These are phyloP conservation scores for Platerodrilus igneus DNA, from an alignment of 2,888 invertebrate species.

Conservation along the genomic window DNA sequence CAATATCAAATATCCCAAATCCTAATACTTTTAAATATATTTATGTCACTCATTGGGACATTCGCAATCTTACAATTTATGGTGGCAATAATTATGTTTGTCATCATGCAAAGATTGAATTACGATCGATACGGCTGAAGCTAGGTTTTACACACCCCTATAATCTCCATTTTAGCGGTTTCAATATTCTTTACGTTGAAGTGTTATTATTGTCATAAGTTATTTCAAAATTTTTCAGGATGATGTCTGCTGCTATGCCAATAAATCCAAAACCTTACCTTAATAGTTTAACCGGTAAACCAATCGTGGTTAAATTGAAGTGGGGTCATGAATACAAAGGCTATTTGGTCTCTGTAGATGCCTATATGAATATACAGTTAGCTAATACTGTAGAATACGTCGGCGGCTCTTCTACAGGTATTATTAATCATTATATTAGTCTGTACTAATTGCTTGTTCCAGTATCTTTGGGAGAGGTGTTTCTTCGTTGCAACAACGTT, in stretches of 20 bases:
- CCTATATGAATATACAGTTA: conserved; percentile 98
- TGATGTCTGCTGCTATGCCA: conserved; percentile 87
- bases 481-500: conserved; percentile 96
- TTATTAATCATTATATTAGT: neutral
- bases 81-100: too few relatives aligned
- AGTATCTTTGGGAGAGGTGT: conserved; percentile 91
- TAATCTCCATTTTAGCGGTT: too few relatives aligned
- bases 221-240: too few relatives aligned
- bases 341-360: conserved; percentile 94
- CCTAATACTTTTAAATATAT: too few relatives aligned
- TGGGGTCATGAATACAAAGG: conserved; percentile 99
- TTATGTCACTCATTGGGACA: too few relatives aligned
- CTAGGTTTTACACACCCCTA: too few relatives aligned
- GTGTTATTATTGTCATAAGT: too few relatives aligned
- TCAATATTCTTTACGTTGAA: too few relatives aligned
- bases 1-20: too few relatives aligned
- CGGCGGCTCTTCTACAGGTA: conserved; percentile 85
- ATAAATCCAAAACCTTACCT: conserved; percentile 99
- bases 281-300: conserved; percentile 96
- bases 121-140: too few relatives aligned
- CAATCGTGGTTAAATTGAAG: conserved; percentile 95
- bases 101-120: too few relatives aligned
- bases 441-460: conserved; percentile 29
- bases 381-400: conserved; percentile 98
- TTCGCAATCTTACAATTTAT: too few relatives aligned